Conservation (phyloP, 2,888 invertebrate species). For the Alviniconcha strummeri region DNA sequence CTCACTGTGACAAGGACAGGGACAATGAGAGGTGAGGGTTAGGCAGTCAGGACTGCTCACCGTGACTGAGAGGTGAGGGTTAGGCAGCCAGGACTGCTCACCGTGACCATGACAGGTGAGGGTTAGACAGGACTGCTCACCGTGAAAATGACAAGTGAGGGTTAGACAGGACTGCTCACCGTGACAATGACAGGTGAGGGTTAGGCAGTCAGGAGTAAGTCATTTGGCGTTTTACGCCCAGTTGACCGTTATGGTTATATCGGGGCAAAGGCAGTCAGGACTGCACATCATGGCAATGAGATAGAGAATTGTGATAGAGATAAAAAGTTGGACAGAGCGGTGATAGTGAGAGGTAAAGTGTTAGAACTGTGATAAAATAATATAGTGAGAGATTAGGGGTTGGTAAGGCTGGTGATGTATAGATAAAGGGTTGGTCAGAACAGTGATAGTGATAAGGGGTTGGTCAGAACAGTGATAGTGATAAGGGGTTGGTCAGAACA, state of each 20-base stretch:
- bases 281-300: constrained; percentile 63
- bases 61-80: constrained; percentile 70
- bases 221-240: too few relatives aligned
- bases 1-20: too few relatives aligned
- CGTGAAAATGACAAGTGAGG: constrained; percentile 71
- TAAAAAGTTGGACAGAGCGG: too few relatives aligned
- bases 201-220: too few relatives aligned
- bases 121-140: constrained; percentile 46
- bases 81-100: neutral
- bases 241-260: too few relatives aligned
- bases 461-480: constrained; percentile 39
- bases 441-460: constrained; percentile 40
- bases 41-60: constrained; percentile 57
- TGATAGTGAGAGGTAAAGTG: constrained; percentile 49
- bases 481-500: too few relatives aligned
- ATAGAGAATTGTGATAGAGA: constrained; percentile 62
- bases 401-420: too few relatives aligned
- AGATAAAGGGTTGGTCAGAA: constrained; percentile 43
- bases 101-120: too few relatives aligned
- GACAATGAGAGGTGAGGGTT: constrained; percentile 58
- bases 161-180: neutral
- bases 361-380: too few relatives aligned
- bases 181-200: too few relatives aligned
- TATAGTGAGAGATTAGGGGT: too few relatives aligned
- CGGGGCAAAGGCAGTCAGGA: constrained; percentile 42